Conservation (phyloP, 2,113 vertebrate genomes). For the Mionectes macconnelli region DNA sequence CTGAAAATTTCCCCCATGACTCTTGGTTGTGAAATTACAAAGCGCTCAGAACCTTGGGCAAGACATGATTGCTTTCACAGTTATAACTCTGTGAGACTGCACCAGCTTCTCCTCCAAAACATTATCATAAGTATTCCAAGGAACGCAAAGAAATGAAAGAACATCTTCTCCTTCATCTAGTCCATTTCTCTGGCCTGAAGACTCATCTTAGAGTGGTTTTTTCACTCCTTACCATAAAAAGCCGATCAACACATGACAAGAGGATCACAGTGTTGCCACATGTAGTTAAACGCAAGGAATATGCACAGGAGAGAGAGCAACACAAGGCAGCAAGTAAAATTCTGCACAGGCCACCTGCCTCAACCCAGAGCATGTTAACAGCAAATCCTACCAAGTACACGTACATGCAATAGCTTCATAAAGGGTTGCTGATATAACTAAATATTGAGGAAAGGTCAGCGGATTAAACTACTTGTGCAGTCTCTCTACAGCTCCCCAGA, state of each 20-base stretch:
- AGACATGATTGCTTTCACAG: background rate
- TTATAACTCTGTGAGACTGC: background rate
- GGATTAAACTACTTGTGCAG: background rate
- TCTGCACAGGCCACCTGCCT: background rate
- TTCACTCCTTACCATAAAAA: background rate
- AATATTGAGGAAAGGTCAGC: background rate
- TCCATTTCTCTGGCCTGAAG: background rate
- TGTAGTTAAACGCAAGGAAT: background rate
- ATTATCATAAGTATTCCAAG: background rate
- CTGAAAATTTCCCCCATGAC: background rate
- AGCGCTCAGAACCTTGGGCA: background rate
- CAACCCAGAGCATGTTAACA: background rate
- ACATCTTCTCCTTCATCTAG: background rate
- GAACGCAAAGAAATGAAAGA: background rate
- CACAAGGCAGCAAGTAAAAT: background rate
- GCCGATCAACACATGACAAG: rapidly evolving
- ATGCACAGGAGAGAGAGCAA: background rate
- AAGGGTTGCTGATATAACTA: background rate
- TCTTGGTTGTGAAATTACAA: background rate
- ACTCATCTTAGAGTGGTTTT: background rate
- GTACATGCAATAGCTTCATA: background rate
- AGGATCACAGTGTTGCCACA: background rate
- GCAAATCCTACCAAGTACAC: background rate
- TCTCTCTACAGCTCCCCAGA: background rate
- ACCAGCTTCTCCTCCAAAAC: background rate